Percentiles rank a stretch among this genome's conserved stretches.
Evolutionary conservation across 2,888 invertebrate species (phyloP).

Genomic region (Belgica antarctica): DNA sequence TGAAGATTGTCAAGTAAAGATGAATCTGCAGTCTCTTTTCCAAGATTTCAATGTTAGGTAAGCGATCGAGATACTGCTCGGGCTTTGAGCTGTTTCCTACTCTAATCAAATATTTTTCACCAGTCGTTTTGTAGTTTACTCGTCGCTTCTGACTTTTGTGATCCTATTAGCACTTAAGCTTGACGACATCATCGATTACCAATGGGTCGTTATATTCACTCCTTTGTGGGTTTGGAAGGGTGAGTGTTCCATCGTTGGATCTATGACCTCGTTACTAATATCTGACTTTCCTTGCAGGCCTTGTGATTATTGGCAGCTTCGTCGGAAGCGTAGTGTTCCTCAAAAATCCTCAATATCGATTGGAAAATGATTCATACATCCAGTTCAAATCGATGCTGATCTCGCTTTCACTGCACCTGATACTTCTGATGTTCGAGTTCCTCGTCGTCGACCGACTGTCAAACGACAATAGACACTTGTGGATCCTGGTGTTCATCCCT

Average conservation of each 20-base stretch:
- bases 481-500: constrained; percentile 93
- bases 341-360: constrained; percentile 88
- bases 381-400: constrained; percentile 99
- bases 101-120: constrained; percentile 51
- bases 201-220: constrained; percentile 92
- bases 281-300: background rate
- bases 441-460: constrained; percentile 94
- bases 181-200: constrained; percentile 87
- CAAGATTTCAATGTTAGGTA: constrained; percentile 92
- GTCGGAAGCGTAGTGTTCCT: constrained; percentile 95
- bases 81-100: constrained; percentile 43
- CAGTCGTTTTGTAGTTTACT: constrained; percentile 97
- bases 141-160: constrained; percentile 87
- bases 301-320: constrained; percentile 66
- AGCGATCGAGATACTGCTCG: constrained; percentile 44
- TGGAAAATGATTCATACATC: constrained; percentile 77
- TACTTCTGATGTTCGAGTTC: constrained; percentile 93
- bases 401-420: constrained; percentile 88
- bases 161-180: constrained; percentile 84
- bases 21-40: constrained; percentile 86
- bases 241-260: constrained; percentile 40
- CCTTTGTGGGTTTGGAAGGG: constrained; percentile 98
- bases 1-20: no score
- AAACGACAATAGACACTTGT: constrained; percentile 73
- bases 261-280: no score